phyloP scores from a whole-genome alignment of 2,797 vertebrate genomes.

The Steatocranus sp. region DNA sequence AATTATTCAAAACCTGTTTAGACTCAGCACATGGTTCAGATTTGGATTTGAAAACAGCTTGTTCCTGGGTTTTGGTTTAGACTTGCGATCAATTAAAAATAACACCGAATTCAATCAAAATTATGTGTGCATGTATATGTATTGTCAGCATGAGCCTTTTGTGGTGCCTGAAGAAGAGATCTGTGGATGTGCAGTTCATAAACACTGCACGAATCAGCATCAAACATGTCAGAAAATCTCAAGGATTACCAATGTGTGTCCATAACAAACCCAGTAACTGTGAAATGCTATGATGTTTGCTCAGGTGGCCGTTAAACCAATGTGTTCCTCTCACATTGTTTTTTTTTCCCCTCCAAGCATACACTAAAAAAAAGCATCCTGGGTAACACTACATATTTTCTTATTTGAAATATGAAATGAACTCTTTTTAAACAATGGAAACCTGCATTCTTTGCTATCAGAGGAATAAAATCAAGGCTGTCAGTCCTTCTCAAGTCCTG shows the following conservation, averaged over 20 bases:
- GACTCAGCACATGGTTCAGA: not conserved
- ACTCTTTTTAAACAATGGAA: not conserved
- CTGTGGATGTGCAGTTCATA: not conserved
- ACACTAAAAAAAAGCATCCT: not conserved
- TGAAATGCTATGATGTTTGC: constrained; percentile 33
- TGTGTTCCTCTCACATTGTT: not conserved
- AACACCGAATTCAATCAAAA: not conserved
- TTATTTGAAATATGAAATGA: not conserved
- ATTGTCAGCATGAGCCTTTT: not conserved
- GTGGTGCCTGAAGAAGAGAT: not conserved
- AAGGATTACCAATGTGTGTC: constrained; percentile 29
- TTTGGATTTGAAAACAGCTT: not conserved
- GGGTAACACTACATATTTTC: not conserved
- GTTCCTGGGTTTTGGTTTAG: not conserved
- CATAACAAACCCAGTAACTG: constrained; percentile 19
- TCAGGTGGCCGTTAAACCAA: constrained; percentile 39
- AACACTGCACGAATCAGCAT: constrained; percentile 15
- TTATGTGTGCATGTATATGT: not conserved
- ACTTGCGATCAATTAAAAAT: not conserved
- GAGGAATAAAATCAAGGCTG: constrained; percentile 13
- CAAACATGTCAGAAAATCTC: constrained; percentile 33
- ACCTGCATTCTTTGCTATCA: not conserved
- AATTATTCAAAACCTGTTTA: not conserved
- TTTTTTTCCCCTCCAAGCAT: not conserved
- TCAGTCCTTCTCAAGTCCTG: not conserved